These are phyloP conservation scores for Chrysolina americana DNA, from an alignment of 2,888 invertebrate species.

Conservation along the genomic window DNA sequence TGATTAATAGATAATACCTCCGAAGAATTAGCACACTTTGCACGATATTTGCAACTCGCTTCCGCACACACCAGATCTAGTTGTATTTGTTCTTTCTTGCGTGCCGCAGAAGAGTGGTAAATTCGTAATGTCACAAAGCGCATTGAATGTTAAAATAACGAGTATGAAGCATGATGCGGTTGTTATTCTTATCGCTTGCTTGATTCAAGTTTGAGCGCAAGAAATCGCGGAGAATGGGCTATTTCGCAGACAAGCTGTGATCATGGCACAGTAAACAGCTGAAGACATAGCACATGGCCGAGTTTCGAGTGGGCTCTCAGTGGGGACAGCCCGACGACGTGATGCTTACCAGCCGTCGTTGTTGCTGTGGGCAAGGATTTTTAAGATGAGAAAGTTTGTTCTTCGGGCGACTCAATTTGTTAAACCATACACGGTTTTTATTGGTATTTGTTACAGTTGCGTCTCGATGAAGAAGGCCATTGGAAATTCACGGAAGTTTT, in stretches of 20 bases:
- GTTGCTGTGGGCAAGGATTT: conserved; percentile 7
- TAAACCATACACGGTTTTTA: not conserved
- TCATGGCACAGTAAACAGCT: conserved; percentile 15
- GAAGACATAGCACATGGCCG: conserved; percentile 6
- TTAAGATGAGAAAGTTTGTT: conserved; percentile 8
- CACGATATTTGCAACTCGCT: not conserved
- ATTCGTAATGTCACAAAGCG: conserved; percentile 11
- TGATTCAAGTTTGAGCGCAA: conserved; percentile 30
- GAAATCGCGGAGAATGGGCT: conserved; percentile 22
- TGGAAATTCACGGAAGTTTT: not conserved
- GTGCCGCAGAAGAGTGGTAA: not conserved
- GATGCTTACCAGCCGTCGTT: not conserved
- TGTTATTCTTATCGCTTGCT: conserved; percentile 33
- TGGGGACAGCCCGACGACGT: conserved; percentile 4
- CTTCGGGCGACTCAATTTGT: not conserved
- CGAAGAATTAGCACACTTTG: not conserved
- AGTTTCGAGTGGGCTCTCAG: not conserved
- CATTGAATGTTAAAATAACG: conserved; percentile 14
- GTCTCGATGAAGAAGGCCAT: not conserved
- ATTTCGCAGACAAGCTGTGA: conserved; percentile 13
- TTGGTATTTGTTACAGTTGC: not conserved
- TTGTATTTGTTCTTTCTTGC: not conserved
- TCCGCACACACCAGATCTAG: not conserved
- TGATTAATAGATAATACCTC: not conserved
- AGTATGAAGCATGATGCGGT: conserved; percentile 25